phyloP scores from a whole-genome alignment of 2,888 invertebrate species.

The Dendrolimus pini region DNA sequence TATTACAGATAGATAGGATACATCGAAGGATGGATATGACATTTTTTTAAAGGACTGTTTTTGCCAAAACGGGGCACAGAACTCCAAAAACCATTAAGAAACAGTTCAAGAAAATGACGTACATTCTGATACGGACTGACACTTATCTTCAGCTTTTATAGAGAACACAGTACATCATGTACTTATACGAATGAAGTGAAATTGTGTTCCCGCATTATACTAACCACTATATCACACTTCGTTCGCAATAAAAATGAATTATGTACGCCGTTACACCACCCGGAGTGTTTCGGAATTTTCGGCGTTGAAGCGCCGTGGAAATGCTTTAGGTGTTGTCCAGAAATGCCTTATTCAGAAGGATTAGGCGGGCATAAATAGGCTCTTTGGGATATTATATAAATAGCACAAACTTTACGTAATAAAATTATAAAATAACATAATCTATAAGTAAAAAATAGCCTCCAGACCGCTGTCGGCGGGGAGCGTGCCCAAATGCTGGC shows the following conservation, averaged over 20 bases:
- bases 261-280: conserved; percentile 1
- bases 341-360: background rate
- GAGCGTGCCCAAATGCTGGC: too few species aligned
- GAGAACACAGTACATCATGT: background rate
- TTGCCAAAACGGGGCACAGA: too few species aligned
- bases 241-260: conserved; percentile 5
- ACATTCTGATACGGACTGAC: background rate
- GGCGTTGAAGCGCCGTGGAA: background rate
- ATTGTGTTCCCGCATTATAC: conserved; percentile 2
- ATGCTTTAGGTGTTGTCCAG: background rate
- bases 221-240: conserved; percentile 4
- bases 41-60: too few species aligned
- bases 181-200: conserved; percentile 1
- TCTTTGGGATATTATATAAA: too few species aligned
- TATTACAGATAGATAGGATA: too few species aligned
- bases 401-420: too few species aligned
- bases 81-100: background rate
- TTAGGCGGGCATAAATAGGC: background rate
- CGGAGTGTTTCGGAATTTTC: background rate
- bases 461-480: too few species aligned
- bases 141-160: background rate
- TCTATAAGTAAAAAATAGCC: too few species aligned
- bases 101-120: background rate
- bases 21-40: too few species aligned
- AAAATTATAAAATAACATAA: too few species aligned